These are phyloP conservation scores for Coryphaenoides rupestris DNA, from an alignment of 2,113 vertebrate genomes.

Conservation along the genomic window DNA sequence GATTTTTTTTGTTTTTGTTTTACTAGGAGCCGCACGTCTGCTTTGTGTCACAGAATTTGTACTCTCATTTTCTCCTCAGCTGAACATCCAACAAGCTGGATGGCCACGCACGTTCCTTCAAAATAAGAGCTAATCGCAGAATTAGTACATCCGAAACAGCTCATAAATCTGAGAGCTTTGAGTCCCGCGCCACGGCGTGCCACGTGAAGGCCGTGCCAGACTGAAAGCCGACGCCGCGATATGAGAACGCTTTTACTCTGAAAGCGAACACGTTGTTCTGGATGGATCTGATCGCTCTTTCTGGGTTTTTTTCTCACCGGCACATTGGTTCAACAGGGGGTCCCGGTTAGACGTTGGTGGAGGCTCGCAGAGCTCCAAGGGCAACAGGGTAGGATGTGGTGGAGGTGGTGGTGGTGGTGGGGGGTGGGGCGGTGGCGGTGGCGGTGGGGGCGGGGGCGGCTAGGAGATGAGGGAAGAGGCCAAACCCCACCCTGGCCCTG, in stretches of 20 bases:
- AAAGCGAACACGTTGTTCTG: constrained; percentile 57
- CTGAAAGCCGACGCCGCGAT: neutral
- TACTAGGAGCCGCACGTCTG: too few species aligned
- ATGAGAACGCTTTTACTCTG: neutral
- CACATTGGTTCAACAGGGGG: constrained; percentile 20
- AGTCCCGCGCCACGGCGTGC: too few species aligned
- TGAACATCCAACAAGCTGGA: too few species aligned
- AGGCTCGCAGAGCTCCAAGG: constrained; percentile 36
- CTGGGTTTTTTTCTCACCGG: constrained; percentile 19
- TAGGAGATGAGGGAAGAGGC: constrained; percentile 17
- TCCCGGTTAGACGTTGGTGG: constrained; percentile 22
- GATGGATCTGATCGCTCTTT: constrained; percentile 54
- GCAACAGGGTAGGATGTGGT: constrained; percentile 26
- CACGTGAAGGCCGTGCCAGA: neutral
- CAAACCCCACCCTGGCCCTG: constrained; percentile 24
- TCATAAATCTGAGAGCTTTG: too few species aligned
- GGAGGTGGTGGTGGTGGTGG: constrained; percentile 12
- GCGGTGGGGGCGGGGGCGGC: constrained; percentile 9
- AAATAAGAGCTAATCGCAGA: too few species aligned
- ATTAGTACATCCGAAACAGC: too few species aligned
- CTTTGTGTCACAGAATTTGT: too few species aligned
- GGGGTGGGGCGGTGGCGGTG: constrained; percentile 14
- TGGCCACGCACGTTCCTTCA: too few species aligned
- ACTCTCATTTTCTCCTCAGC: too few species aligned
- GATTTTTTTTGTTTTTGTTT: too few species aligned